Percentiles rank a stretch among this genome's conserved stretches.
Conservation (phyloP, 1,140 invertebrate species). For the Cherax destructor region DNA sequence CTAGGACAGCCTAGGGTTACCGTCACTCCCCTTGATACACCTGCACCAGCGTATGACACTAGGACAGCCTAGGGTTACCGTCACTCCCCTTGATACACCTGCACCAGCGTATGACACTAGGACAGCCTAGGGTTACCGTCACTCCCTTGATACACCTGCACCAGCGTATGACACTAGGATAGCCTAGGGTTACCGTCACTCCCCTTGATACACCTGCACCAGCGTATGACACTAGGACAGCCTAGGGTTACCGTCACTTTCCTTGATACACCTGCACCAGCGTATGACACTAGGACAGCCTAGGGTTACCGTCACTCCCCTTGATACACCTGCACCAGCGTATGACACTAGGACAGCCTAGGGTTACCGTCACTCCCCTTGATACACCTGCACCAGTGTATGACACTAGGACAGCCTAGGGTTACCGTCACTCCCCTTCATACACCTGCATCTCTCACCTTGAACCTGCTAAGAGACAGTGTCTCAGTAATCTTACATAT, state of each 20-base stretch:
- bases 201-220: not conserved
- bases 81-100: not conserved
- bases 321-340: not conserved
- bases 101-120: too few species aligned
- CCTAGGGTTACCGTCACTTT: not conserved
- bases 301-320: not conserved
- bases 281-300: constrained; percentile 32
- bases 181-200: not conserved
- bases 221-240: too few species aligned
- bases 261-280: not conserved
- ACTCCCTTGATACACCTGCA: not conserved
- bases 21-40: not conserved
- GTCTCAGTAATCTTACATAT: too few species aligned
- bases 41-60: too few species aligned
- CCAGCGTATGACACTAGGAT: too few species aligned
- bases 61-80: constrained; percentile 14
- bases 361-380: not conserved
- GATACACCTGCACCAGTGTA: constrained; percentile 16
- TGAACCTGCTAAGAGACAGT: not conserved
- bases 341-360: constrained; percentile 38
- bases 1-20: constrained; percentile 16
- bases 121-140: constrained; percentile 1
- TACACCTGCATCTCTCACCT: constrained; percentile 13
- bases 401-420: constrained; percentile 43
- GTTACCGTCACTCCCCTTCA: not conserved